A percentile compares a stretch with the other conserved stretches of the same genome.
phyloP scores from a whole-genome alignment of 2,797 vertebrate species.

The Sebastes vulpes region DNA sequence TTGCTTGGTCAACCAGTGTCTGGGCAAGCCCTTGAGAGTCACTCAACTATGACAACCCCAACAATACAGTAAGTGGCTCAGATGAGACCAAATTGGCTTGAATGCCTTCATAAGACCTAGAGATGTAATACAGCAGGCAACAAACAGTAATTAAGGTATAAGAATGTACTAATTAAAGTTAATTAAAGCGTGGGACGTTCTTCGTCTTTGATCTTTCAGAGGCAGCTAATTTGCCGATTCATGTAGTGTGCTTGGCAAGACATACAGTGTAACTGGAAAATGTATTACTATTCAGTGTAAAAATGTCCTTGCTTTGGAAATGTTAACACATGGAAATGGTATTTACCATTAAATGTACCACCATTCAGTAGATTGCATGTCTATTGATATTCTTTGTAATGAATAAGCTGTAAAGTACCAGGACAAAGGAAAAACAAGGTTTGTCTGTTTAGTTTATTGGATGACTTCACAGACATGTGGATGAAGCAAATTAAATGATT shows the following conservation, averaged over 20 bases:
- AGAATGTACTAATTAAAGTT: slow-evolving; percentile 55
- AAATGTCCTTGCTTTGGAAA: neutral
- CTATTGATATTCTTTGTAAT: neutral
- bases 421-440: neutral
- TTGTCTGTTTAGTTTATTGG: neutral
- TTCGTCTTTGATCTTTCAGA: slow-evolving; percentile 20
- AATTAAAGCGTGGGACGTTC: slow-evolving; percentile 24
- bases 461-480: neutral
- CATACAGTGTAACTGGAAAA: neutral
- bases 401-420: neutral
- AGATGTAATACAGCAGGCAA: slow-evolving; percentile 28
- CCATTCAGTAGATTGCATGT: neutral
- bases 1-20: slow-evolving; percentile 36
- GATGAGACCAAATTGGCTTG: slow-evolving; percentile 30
- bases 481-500: neutral
- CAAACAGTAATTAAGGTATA: slow-evolving; percentile 38
- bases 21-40: neutral
- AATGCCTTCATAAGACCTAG: slow-evolving; percentile 10
- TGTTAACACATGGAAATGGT: neutral
- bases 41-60: slow-evolving; percentile 17
- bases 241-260: neutral
- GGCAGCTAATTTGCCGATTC: slow-evolving; percentile 10
- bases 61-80: slow-evolving; percentile 34
- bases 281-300: neutral
- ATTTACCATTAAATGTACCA: neutral